Evolutionary conservation across 2,888 invertebrate genomes (phyloP), one percentile per base, ranked within the genome.

Genomic region (Thereva nobilitata): DNA sequence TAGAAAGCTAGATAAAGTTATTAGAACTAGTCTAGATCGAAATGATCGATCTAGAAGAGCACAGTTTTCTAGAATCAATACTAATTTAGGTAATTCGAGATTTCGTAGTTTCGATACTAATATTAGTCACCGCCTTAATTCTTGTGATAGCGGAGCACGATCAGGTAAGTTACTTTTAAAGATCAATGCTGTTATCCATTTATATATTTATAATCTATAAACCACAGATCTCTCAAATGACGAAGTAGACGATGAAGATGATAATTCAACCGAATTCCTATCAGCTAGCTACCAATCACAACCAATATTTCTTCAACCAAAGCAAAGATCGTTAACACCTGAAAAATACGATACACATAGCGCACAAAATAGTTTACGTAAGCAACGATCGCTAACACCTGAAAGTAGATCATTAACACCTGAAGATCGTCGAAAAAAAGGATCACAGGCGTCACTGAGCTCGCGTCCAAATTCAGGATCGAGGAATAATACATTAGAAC

Each of bases 51-150:
- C 81, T 7, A 79, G 87, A 42, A 82, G 87, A 64, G 82, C 83
- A 4, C 85, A 86, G 72, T 87, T 87, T 71, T 81, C 82, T n/a
- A 83, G 84, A 35, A 47, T 67, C 7, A 56, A 64, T 47, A 50
- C 64, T 9, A 66, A 55, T 34, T 10, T 85, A 0, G 85, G 85
- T 6, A 84, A 84, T 41, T 84, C 87, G 76, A 86, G 87, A 5
- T 88, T 88, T 74, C 79, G 87, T 53, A 87, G 87, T 73, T 82
- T 87, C 69, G 87, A 88, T 70, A 40, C 61, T 71, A 83, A 76
- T 47, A 74, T 76, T 73, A 84, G 72, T 77, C 81, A 75, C 74
- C 81, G 76, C 63, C 76, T 79, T 70, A 82, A 75, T 77, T 84
- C 72, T 75, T 85, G 85, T 80, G 85, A 72, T 72, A 81, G 81